Percentiles rank a stretch among this genome's conserved stretches.
Conservation (phyloP, 2,113 vertebrate species). For the Channa maculata region DNA sequence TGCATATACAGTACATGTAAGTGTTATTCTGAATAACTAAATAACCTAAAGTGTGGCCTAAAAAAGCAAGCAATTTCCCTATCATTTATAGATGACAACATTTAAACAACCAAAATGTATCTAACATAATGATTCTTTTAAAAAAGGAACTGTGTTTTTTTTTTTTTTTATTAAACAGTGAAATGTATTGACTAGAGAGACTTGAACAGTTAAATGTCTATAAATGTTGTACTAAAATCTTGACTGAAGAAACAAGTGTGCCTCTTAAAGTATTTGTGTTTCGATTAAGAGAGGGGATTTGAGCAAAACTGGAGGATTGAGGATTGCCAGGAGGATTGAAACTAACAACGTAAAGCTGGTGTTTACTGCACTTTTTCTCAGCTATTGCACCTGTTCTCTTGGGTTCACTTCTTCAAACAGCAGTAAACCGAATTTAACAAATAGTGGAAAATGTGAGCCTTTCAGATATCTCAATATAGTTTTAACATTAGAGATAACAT, state of each 20-base stretch:
- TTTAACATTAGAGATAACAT: neutral
- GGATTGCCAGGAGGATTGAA: neutral
- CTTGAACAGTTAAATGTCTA: too few species aligned
- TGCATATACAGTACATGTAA: conserved; percentile 6
- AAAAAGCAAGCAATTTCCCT: conserved; percentile 13
- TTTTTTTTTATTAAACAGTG: too few species aligned
- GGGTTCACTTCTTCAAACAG: conserved; percentile 9
- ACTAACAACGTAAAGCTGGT: conserved; percentile 13
- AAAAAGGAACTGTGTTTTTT: neutral
- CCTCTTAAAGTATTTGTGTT: conserved; percentile 3
- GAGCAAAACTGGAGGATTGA: neutral
- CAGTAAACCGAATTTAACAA: conserved; percentile 9
- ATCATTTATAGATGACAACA: conserved; percentile 8
- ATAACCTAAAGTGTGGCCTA: conserved; percentile 20
- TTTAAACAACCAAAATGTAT: conserved; percentile 10
- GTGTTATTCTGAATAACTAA: conserved; percentile 38
- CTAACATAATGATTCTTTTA: neutral
- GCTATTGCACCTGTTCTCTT: neutral
- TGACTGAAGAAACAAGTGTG: neutral
- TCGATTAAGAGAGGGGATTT: neutral
- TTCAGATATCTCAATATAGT: neutral
- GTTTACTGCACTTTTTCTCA: conserved; percentile 18
- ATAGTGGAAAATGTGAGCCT: conserved; percentile 4
- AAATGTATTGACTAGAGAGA: too few species aligned
- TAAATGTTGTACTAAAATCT: too few species aligned